Conservation (phyloP, 2,888 invertebrate species). For the Rhagonycha lutea region DNA sequence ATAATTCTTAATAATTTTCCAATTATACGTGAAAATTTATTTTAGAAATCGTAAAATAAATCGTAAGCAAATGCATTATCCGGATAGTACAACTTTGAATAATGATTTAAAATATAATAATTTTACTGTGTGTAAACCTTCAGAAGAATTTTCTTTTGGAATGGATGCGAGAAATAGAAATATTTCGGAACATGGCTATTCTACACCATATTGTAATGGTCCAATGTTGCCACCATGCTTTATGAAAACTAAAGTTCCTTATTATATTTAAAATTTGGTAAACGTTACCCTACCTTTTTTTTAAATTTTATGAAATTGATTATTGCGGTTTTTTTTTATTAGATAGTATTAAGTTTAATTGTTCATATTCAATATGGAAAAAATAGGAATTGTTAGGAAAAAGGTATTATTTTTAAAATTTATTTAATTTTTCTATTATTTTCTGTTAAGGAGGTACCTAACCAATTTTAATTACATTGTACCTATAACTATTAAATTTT, state of each 20-base stretch:
- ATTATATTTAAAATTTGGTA: neutral
- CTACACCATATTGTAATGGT: neutral
- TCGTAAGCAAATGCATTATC: neutral
- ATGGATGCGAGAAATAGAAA: neutral
- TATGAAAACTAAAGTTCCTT: neutral
- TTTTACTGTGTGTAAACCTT: neutral
- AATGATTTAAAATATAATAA: neutral
- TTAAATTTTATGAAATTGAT: neutral
- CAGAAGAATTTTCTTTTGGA: neutral
- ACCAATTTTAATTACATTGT: too few relatives aligned
- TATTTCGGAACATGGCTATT: neutral
- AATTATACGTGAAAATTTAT: neutral
- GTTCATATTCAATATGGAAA: neutral
- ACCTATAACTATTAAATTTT: neutral
- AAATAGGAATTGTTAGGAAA: too few relatives aligned
- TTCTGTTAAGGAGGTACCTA: too few relatives aligned
- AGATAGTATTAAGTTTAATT: neutral
- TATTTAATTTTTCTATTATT: too few relatives aligned
- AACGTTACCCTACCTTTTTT: neutral
- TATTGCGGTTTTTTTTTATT: neutral
- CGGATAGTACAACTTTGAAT: neutral
- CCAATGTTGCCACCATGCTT: neutral
- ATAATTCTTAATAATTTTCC: neutral
- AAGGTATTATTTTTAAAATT: too few relatives aligned
- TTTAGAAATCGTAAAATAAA: neutral